Base-by-base conservation (phyloP, 2,113 vertebrate species). In the Apus apus region DNA sequence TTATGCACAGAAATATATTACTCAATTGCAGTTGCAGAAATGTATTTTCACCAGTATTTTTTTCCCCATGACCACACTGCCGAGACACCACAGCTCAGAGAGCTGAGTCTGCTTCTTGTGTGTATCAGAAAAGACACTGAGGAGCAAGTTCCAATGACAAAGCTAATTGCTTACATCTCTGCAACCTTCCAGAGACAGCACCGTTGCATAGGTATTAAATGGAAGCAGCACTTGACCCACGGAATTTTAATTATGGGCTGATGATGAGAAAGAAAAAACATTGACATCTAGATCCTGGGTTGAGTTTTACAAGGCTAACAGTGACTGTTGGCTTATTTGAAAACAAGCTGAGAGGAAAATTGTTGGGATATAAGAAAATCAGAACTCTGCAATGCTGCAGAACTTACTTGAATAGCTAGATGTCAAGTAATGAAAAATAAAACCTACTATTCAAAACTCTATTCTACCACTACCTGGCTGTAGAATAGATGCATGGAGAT, bases 241-340 rank as follows among this genome's bases (percentile, higher is more conserved):
- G 83, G 56, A 77, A 92, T 91, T 88, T 95, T 93, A 91, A 91
- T 90, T 85, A 40, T 5, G 66, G 50, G 32, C 27, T 70, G 58
- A 78, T 66, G 70, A 91, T 0, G 6, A 90, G 82, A 56, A 66
- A 85, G 29, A 54, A 85, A 61, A 70, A 66, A 25, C 7, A 36
- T 32, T 66, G 75, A 56, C 64, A 87, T 89, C 23, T 22, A 58
- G 50, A 38, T 15, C 34, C 43, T 7, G 25, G 26, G 38, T 16
- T 68, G 46, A 65, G 58, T 62, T 85, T 82, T 43, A 30, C 20
- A 20, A 9, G 29, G 58, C 25, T 71, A 36, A 43, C 30, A 43
- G n/a, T 38, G n/a, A 45, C 20, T 75, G 32, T 0, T 45, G 40
- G 38, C 60, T 75, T 29, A 54, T 78, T 19, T 32, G 48, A 61